Percentiles rank a stretch among this genome's conserved stretches.
Conservation (phyloP, 2,888 invertebrate genomes). For the Agrotis segetum region DNA sequence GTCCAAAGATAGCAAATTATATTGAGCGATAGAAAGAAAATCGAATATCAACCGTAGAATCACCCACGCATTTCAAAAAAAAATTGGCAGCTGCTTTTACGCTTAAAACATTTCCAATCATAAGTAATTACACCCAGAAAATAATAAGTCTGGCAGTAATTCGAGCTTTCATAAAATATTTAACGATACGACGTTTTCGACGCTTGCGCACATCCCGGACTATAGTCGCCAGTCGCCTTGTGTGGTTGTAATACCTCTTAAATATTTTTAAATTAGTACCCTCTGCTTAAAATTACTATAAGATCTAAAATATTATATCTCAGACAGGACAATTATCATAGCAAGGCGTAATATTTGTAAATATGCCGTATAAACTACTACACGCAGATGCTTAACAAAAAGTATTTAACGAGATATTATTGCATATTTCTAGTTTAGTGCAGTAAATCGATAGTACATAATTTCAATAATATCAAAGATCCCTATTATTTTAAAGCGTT, state of each 20-base stretch:
- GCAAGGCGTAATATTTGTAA: conserved; percentile 81
- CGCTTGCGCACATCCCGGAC: conserved; percentile 60
- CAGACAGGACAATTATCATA: conserved; percentile 73
- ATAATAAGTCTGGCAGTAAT: conserved; percentile 44
- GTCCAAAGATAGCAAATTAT: conserved; percentile 39
- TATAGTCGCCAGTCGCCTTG: conserved; percentile 84
- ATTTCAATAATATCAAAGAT: conserved; percentile 89
- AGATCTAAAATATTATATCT: conserved; percentile 78
- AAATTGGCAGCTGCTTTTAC: conserved; percentile 44
- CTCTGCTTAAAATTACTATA: conserved; percentile 81
- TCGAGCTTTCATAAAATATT: conserved; percentile 63
- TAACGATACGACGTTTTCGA: conserved; percentile 52
- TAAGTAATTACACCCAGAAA: conserved; percentile 39
- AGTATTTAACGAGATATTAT: conserved; percentile 80
- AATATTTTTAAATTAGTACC: conserved; percentile 80
- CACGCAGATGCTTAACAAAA: conserved; percentile 83
- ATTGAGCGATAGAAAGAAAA: neutral
- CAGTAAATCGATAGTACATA: conserved; percentile 89
- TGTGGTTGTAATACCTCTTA: conserved; percentile 86
- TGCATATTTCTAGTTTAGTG: conserved; percentile 85
- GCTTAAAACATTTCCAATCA: conserved; percentile 30
- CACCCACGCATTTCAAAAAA: conserved; percentile 28
- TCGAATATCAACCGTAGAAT: conserved; percentile 4
- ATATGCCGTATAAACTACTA: conserved; percentile 80
- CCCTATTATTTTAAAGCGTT: conserved; percentile 78